Conservation (phyloP, 2,888 invertebrate genomes). For the Sarcophaga subvicina region DNA sequence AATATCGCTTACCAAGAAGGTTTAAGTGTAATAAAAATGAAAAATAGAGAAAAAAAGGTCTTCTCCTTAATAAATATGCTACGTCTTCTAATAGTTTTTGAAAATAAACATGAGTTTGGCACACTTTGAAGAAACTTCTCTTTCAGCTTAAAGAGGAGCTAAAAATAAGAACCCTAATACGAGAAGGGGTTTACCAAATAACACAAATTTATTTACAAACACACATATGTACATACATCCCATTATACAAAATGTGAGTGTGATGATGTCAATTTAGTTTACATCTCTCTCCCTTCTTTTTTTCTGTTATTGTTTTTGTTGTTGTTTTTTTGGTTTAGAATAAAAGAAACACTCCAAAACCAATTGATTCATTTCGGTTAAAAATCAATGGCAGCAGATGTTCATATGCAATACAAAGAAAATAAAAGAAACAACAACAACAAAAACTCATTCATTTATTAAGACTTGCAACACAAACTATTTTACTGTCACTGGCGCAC, state of each 20-base stretch:
- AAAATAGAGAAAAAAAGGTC: constrained; percentile 35
- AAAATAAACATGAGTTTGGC: constrained; percentile 48
- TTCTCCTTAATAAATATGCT: constrained; percentile 31
- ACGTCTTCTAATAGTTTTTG: not conserved
- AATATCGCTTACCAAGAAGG: not conserved
- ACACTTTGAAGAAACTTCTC: constrained; percentile 53
- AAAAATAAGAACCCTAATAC: not conserved
- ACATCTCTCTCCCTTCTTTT: not conserved
- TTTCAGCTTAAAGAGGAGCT: not conserved
- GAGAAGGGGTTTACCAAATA: constrained; percentile 61
- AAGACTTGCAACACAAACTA: not conserved
- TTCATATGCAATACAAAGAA: constrained; percentile 51
- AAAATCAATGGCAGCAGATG: constrained; percentile 74
- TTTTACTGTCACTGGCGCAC: too few species aligned
- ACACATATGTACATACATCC: not conserved
- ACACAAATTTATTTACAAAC: constrained; percentile 16
- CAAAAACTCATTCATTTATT: not conserved
- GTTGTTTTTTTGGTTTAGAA: constrained; percentile 30
- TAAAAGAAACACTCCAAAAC: constrained; percentile 65
- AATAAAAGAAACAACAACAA: not conserved
- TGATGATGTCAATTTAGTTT: constrained; percentile 48
- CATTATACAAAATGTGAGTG: constrained; percentile 44
- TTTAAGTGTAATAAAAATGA: not conserved
- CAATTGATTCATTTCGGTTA: constrained; percentile 77
- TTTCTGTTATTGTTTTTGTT: too few species aligned